phyloP scores from a whole-genome alignment of 2,113 vertebrate species.

The Neolamprologus longior region DNA sequence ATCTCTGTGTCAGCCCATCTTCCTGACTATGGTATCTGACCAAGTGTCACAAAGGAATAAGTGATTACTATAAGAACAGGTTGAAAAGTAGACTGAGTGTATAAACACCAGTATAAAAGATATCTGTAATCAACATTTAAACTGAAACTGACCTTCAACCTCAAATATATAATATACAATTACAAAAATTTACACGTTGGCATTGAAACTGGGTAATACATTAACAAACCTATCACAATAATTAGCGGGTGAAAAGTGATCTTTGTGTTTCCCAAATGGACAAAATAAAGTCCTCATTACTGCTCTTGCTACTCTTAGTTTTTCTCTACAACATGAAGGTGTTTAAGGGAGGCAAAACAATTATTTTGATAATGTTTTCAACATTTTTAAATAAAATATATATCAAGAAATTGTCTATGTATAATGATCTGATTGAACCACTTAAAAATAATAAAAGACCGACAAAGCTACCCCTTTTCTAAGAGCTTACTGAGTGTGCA shows the following conservation, averaged over 20 bases:
- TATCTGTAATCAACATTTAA: not conserved
- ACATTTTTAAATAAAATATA: not conserved
- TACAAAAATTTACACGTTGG: not conserved
- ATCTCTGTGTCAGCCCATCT: not conserved
- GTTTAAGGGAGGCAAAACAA: not conserved
- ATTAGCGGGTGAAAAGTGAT: not conserved
- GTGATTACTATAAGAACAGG: not conserved
- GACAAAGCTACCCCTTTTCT: not conserved
- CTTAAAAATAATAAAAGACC: not conserved
- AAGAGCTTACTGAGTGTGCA: not conserved
- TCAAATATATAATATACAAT: not conserved
- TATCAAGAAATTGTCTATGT: not conserved
- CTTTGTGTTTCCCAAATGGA: not conserved
- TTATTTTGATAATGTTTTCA: not conserved
- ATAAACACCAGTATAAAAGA: not conserved
- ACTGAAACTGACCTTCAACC: not conserved
- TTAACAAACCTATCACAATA: not conserved
- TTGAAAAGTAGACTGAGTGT: not conserved
- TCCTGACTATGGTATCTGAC: not conserved
- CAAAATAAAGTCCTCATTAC: not conserved
- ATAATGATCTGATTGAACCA: not conserved
- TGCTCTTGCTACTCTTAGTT: not conserved
- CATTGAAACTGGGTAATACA: not conserved
- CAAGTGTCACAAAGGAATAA: not conserved
- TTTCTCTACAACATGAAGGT: not conserved